A percentile compares a stretch with the other conserved stretches of the same genome.
phyloP scores from a whole-genome alignment of 2,113 vertebrate genomes.

The Hystrix cristata region DNA sequence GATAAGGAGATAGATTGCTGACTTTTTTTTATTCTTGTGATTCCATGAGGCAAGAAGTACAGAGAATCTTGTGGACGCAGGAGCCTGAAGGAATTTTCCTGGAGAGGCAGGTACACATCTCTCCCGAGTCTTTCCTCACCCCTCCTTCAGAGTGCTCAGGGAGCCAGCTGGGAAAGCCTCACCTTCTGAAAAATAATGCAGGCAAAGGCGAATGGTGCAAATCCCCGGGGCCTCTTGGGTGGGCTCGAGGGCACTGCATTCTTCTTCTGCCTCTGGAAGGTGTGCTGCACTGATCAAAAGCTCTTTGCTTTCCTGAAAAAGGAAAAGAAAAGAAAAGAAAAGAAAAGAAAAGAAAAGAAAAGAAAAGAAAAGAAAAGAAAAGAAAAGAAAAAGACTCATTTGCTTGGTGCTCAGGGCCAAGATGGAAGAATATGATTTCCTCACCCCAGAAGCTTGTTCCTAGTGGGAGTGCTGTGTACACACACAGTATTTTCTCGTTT shows the following conservation, averaged over 20 bases:
- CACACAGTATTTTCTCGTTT: no score
- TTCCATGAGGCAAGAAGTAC: background rate
- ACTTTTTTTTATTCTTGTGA: background rate
- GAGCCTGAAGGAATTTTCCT: background rate
- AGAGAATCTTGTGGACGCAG: background rate
- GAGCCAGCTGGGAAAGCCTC: background rate
- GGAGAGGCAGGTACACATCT: fast-evolving
- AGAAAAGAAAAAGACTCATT: background rate
- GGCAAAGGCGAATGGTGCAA: background rate
- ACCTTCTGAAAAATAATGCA: background rate
- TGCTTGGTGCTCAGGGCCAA: background rate
- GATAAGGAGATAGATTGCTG: no score
- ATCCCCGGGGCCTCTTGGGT: background rate
- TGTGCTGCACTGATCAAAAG: background rate
- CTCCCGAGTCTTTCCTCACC: background rate
- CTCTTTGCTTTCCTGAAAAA: background rate
- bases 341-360: background rate
- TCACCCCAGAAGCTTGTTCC: background rate
- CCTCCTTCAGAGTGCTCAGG: background rate
- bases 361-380: background rate
- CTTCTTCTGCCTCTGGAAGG: background rate
- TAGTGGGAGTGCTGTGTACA: background rate
- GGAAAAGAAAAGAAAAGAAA: background rate
- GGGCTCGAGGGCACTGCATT: background rate
- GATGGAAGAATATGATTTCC: background rate